Percentiles rank a stretch among this genome's conserved stretches.
These are phyloP conservation scores for Lepetodrilus schrolli DNA, from an alignment of 2,888 invertebrate genomes.

Conservation along the genomic window DNA sequence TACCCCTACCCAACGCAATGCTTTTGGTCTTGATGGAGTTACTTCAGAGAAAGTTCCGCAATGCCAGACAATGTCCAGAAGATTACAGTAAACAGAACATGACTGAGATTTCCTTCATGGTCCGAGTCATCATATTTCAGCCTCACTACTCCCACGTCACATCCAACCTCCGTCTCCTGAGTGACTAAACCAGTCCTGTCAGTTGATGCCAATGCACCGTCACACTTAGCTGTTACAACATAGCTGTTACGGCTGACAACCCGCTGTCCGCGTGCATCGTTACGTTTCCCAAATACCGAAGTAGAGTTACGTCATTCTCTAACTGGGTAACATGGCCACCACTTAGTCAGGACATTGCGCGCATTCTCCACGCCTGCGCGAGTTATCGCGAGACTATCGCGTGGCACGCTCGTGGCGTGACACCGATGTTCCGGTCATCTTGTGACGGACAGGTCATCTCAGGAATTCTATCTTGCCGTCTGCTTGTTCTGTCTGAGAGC, in stretches of 20 bases:
- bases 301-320: background rate
- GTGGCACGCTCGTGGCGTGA: constrained; percentile 10
- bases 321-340: constrained; percentile 1
- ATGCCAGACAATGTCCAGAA: no score
- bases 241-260: background rate
- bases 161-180: no score
- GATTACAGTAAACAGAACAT: no score
- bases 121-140: no score
- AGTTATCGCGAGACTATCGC: constrained; percentile 14
- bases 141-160: no score
- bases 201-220: background rate
- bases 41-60: no score
- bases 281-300: background rate
- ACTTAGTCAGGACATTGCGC: background rate
- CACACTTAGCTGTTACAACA: background rate
- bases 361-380: background rate
- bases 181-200: background rate
- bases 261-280: background rate
- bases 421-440: constrained; percentile 5
- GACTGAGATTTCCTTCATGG: no score
- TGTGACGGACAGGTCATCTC: constrained; percentile 21
- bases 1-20: no score
- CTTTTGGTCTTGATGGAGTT: no score
- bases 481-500: background rate
- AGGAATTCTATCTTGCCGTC: constrained; percentile 6